Evolutionary conservation across 2,113 vertebrate genomes (phyloP), one percentile per base, ranked within the genome.

Genomic region (Dinomys branickii): DNA sequence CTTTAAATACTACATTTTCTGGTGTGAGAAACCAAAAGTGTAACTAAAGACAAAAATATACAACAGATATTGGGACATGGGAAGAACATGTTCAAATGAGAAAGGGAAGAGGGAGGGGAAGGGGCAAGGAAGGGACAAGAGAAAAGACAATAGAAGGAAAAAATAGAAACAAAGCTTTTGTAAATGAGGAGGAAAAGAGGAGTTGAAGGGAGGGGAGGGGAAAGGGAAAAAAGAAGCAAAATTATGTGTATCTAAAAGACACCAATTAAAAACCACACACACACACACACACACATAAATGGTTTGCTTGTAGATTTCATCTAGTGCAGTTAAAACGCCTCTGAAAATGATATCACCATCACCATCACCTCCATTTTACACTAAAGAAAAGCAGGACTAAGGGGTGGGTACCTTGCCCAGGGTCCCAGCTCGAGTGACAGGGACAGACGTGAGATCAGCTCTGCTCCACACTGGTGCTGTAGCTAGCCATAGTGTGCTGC

Each of bases 401-500:
- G 80, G 63, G 20, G 35, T 30, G 52, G 30, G 33, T 26, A 19
- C 47, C 78, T 41, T 61, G 47, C 33, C 56, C 56, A 52, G 75
- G 56, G 41, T 86, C 83, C 35, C 7, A 50, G 83, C 65, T 33
- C 13, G 38, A 35, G 41, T 16, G 44, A 50, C 24, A 19, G 82
- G 80, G 63, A 85, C 67, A 80, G 71, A 14, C 13, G 1, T 38
- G 69, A 73, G 41, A 0, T 2, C 10, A 7, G 28, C 38, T 44
- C 20, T 69, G 7, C n/a, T 9, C 5, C 16, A 44, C 54, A 16
- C 16, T 3, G 85, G 28, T 2, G 33, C 41, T 2, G 0, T 41
- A 2, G 22, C 0, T 0, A 2, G 20, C 30, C 9, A 5, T 41
- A 8, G 1, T 3, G n/a, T 24, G 61, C 56, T n/a, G 2, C 22